A percentile compares a stretch with the other conserved stretches of the same genome.
Conservation (phyloP, 2,888 invertebrate genomes). For the Noctuana brunneofusca region DNA sequence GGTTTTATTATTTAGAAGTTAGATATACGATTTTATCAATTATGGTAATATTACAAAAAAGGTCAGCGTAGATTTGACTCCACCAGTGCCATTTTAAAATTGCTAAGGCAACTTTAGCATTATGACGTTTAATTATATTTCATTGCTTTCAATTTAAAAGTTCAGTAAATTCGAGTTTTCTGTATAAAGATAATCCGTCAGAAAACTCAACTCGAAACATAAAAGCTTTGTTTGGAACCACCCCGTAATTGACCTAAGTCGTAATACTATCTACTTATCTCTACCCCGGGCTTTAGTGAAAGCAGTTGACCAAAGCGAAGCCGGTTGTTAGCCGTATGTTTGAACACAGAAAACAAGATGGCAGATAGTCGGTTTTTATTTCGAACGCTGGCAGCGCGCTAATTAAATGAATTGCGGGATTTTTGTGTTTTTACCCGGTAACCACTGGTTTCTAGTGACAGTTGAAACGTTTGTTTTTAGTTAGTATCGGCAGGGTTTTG, state of each 20-base stretch:
- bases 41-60: no score
- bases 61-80: no score
- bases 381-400: slow-evolving; percentile 12
- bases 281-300: neutral
- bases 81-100: no score
- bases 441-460: slow-evolving; percentile 19
- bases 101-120: no score
- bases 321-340: slow-evolving; percentile 25
- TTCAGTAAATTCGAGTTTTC: neutral
- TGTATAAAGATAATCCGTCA: neutral
- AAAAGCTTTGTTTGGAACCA: neutral
- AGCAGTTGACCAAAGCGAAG: slow-evolving; percentile 19
- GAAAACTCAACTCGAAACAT: neutral
- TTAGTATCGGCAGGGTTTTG: neutral
- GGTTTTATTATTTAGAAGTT: no score
- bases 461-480: slow-evolving; percentile 5
- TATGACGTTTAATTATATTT: no score
- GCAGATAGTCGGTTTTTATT: slow-evolving; percentile 17
- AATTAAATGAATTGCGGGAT: slow-evolving; percentile 26
- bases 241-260: neutral
- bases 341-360: slow-evolving; percentile 3
- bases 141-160: no score
- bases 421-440: slow-evolving; percentile 24
- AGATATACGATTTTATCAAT: no score
- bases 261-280: neutral